Percentiles rank a stretch among this genome's conserved stretches.
Evolutionary conservation across 2,888 invertebrate species (phyloP).

Genomic region (Drosophila fulvimacula): DNA sequence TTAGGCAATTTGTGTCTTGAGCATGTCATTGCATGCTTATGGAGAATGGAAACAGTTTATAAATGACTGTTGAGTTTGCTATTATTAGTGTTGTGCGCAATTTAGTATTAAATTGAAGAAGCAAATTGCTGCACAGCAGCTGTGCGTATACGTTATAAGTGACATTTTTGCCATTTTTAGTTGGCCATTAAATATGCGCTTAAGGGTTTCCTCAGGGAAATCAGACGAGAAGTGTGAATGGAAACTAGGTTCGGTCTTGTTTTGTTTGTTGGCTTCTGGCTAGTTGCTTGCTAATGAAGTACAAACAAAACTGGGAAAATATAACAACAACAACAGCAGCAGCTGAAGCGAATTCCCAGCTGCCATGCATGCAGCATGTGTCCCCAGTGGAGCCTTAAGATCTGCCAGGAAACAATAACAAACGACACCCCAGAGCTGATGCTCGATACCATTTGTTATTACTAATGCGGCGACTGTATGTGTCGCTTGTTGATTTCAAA

Average conservation of each 20-base stretch:
- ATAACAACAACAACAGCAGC: slow-evolving; percentile 22
- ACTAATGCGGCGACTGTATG: neutral
- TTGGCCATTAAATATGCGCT: slow-evolving; percentile 26
- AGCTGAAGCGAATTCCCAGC: slow-evolving; percentile 33
- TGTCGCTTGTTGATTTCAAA: slow-evolving; percentile 6
- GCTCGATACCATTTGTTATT: slow-evolving; percentile 12
- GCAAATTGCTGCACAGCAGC: neutral
- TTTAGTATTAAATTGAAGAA: slow-evolving; percentile 4
- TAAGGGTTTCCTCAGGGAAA: slow-evolving; percentile 62
- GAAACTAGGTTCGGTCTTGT: slow-evolving; percentile 20
- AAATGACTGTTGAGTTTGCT: slow-evolving; percentile 18
- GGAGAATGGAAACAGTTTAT: slow-evolving; percentile 50
- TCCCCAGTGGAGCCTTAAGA: slow-evolving; percentile 50
- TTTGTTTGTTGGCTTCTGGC: slow-evolving; percentile 14
- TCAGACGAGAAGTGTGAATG: slow-evolving; percentile 62
- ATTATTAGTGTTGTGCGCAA: neutral
- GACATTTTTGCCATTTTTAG: slow-evolving; percentile 23
- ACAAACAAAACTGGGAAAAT: slow-evolving; percentile 17
- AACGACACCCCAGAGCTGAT: slow-evolving; percentile 66
- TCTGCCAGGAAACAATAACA: slow-evolving; percentile 75
- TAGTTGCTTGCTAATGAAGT: slow-evolving; percentile 49
- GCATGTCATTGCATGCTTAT: slow-evolving; percentile 8
- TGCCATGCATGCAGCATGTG: slow-evolving; percentile 25
- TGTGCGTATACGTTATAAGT: slow-evolving; percentile 35
- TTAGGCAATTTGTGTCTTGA: slow-evolving; percentile 31